Percentiles rank a stretch among this genome's conserved stretches.
phyloP scores from a whole-genome alignment of 2,888 invertebrate genomes.

The Conomelus anceps region DNA sequence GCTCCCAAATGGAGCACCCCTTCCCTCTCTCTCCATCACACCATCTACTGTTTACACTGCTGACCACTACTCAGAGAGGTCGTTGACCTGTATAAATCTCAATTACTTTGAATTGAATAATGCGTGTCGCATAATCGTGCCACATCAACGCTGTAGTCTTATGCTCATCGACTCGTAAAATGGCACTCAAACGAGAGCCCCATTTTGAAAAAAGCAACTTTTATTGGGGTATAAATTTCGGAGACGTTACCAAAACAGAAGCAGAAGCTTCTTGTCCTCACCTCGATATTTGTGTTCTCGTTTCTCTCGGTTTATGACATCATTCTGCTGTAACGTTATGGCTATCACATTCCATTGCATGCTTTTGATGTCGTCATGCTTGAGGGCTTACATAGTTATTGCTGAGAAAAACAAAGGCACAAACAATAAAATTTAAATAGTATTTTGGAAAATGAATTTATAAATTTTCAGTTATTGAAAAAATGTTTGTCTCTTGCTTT shows the following conservation, averaged over 20 bases:
- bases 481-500: too few species aligned
- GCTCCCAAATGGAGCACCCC: not conserved
- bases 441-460: not conserved
- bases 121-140: not conserved
- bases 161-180: slow-evolving; percentile 2
- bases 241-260: not conserved
- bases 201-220: not conserved
- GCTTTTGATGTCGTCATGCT: too few species aligned
- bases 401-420: not conserved
- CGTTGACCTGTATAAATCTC: slow-evolving; percentile 17
- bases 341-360: not conserved
- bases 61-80: not conserved
- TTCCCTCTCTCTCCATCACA: not conserved
- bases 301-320: not conserved
- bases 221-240: not conserved
- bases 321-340: not conserved
- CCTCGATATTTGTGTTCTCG: not conserved
- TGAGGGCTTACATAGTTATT: not conserved
- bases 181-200: not conserved
- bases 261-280: not conserved
- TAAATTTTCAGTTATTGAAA: too few species aligned
- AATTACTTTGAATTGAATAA: slow-evolving; percentile 22
- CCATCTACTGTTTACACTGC: not conserved
- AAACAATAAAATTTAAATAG: not conserved
- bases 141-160: not conserved